Evolutionary conservation across 2,888 invertebrate species (phyloP).

Genomic region (Lasioglossum calceatum): DNA sequence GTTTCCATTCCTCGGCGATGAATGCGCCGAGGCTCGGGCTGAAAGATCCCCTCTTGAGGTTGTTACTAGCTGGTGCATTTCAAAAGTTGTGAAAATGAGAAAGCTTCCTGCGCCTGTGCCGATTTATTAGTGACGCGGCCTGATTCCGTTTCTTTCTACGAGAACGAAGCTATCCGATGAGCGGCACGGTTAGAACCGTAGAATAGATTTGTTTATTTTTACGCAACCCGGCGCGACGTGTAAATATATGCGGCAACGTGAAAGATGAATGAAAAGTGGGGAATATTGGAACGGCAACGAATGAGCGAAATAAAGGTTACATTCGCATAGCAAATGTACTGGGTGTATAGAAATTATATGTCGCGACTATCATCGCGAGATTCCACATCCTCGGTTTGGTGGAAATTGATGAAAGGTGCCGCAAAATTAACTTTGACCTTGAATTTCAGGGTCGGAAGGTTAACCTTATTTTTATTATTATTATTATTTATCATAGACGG

Average conservation of each 20-base stretch:
- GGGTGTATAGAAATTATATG: too few relatives aligned
- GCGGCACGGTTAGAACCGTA: background rate
- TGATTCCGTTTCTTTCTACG: slow-evolving; percentile 26
- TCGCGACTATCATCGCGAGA: too few relatives aligned
- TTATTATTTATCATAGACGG: too few relatives aligned
- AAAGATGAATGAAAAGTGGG: background rate
- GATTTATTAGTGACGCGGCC: slow-evolving; percentile 33
- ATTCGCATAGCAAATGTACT: background rate
- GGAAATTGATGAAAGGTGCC: too few relatives aligned
- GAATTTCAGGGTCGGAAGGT: too few relatives aligned
- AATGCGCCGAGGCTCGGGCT: background rate
- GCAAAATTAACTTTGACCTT: too few relatives aligned
- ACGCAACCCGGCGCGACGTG: background rate
- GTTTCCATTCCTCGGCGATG: slow-evolving; percentile 15
- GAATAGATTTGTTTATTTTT: slow-evolving; percentile 1
- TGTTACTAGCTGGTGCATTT: slow-evolving; percentile 15
- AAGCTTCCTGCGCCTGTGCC: background rate
- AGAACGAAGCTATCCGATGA: background rate
- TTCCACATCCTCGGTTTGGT: too few relatives aligned
- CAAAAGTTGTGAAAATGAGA: slow-evolving; percentile 30
- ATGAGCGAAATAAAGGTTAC: background rate
- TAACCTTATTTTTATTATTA: too few relatives aligned
- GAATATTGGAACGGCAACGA: background rate
- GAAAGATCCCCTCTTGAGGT: slow-evolving; percentile 1
- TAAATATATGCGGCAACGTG: background rate